Conservation (phyloP, 35 echinoderm and acorn worm genomes). For the Ptychodera flava region DNA sequence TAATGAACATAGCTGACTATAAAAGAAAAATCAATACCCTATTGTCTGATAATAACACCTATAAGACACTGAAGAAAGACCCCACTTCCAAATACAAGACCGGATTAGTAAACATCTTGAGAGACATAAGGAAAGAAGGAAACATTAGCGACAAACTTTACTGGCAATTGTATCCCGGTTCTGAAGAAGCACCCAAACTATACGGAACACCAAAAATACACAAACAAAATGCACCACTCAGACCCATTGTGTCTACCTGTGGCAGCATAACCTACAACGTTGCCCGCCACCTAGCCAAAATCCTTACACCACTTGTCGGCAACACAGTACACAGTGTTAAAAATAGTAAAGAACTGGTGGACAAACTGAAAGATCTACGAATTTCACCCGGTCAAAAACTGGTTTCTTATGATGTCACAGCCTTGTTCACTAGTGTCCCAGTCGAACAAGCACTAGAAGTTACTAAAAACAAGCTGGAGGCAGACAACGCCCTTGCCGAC, state of each 20-base stretch:
- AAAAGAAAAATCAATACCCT: constrained; percentile 20
- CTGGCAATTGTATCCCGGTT: not conserved
- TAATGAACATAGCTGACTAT: constrained; percentile 4
- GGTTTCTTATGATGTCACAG: constrained; percentile 26
- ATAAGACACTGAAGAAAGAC: constrained; percentile 13
- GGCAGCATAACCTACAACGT: constrained; percentile 21
- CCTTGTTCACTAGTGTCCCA: constrained; percentile 34
- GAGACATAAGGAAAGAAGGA: not conserved
- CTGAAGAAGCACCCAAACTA: constrained; percentile 10
- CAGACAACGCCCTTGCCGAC: not conserved
- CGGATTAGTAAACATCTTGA: not conserved
- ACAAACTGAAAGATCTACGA: constrained; percentile 8
- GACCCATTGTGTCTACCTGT: constrained; percentile 20
- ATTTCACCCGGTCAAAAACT: constrained; percentile 34
- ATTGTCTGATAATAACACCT: constrained; percentile 14
- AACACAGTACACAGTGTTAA: constrained; percentile 11
- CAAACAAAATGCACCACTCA: constrained; percentile 13
- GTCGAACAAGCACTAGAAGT: constrained; percentile 6
- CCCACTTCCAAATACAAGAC: constrained; percentile 5
- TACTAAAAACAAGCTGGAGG: constrained; percentile 14
- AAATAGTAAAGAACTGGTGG: too few species aligned
- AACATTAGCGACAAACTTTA: not conserved
- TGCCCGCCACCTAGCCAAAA: constrained; percentile 14
- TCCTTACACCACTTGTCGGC: constrained; percentile 35
- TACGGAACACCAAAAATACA: constrained; percentile 46